Evolutionary conservation across 2,113 vertebrate species (phyloP), one percentile per base, ranked within the genome.

Genomic region (Zingel zingel): DNA sequence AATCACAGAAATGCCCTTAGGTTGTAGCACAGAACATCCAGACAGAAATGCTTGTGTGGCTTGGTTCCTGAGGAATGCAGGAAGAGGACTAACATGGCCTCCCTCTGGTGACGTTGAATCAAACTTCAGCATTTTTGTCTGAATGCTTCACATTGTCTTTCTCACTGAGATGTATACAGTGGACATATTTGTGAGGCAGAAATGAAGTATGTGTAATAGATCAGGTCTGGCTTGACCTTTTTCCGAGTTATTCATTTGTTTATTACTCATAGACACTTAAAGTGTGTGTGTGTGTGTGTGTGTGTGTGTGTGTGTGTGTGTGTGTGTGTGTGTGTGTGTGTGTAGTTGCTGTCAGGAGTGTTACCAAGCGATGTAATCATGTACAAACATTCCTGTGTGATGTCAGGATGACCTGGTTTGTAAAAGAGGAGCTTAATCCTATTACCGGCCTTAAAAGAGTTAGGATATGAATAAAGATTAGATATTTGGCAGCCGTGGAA

Each of bases 141-240:
- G 48, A 51, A 68, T 33, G 59, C 9, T 36, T 62, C 30, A 21
- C 59, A 62, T 62, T 62, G 18, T 62, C 30, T 33, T 39, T 36
- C 59, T 62, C 66, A 53, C 48, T 68, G 47, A 33, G 66, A 33
- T 68, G 66, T 67, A 30, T 51, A 51, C 48, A 68, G 27, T 51
- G 66, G 27, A 68, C 66, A 53, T 21, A 33, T 33, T 53, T 68
- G 15, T 47, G 8, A 27, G 15, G 43, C 14, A 18, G 47, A 48
- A 48, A 50, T 21, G 5, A 53, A 68, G 66, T 68, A 25, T 51
- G 19, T 14, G 48, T 68, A 68, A 68, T 33, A 27, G 11, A 68
- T 51, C 10, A 68, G 27, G 30, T 39, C 30, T 62, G 59, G 30
- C 30, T 15, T 51, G 25, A 51, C 47, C 19, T 50, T 25, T 50